Percentiles rank a stretch among this genome's conserved stretches.
Conservation (phyloP, 37 sponge, comb jelly and placozoan species). For the Geodia barretti region DNA sequence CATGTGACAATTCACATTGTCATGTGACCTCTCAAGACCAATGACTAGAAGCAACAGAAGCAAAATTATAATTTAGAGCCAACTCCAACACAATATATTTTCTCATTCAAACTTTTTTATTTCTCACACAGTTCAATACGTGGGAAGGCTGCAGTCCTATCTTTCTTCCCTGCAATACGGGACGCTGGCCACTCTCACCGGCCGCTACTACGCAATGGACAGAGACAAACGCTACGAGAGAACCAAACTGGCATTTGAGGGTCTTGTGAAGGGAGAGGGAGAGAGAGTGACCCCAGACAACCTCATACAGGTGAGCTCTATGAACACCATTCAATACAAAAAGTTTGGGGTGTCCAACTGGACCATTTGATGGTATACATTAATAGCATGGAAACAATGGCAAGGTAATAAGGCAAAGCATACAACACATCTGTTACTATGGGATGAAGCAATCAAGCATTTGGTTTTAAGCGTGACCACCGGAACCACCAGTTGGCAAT, state of each 20-base stretch:
- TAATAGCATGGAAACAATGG: too few species aligned
- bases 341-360: neutral
- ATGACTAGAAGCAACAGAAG: too few species aligned
- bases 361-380: neutral
- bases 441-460: too few species aligned
- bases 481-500: too few species aligned
- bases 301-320: constrained; percentile 42
- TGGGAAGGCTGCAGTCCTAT: constrained; percentile 60
- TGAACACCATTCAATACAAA: neutral
- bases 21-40: too few species aligned
- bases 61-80: too few species aligned
- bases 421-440: too few species aligned
- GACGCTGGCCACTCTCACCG: constrained; percentile 83
- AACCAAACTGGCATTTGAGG: constrained; percentile 90
- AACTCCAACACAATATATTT: neutral
- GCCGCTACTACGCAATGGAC: constrained; percentile 99
- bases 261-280: constrained; percentile 82
- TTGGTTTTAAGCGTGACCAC: too few species aligned
- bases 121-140: constrained; percentile 63
- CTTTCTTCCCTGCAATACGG: constrained; percentile 68
- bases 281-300: constrained; percentile 38
- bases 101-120: too few species aligned
- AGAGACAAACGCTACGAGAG: constrained; percentile 95
- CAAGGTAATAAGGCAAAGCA: too few species aligned
- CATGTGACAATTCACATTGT: too few species aligned